Percentiles rank a stretch among this genome's conserved stretches.
Conservation (phyloP, 2,888 invertebrate genomes). For the Serrognathus titanus region DNA sequence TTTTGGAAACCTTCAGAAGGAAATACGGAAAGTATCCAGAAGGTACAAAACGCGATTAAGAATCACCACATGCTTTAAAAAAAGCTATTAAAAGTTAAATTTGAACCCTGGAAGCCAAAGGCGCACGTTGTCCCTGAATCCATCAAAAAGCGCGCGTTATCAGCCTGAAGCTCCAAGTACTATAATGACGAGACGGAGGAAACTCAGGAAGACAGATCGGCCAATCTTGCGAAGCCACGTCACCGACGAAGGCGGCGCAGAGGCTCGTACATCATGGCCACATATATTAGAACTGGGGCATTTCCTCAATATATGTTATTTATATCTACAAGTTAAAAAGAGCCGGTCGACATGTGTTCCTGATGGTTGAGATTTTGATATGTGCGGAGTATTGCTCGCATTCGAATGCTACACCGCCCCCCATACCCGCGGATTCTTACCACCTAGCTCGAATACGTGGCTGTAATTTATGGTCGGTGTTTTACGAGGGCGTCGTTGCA, state of each 20-base stretch:
- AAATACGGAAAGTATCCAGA: no score
- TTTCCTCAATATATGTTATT: constrained; percentile 36
- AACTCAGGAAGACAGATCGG: constrained; percentile 37
- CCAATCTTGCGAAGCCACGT: constrained; percentile 33
- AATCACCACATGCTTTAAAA: constrained; percentile 25
- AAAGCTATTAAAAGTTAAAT: constrained; percentile 35
- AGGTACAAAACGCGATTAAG: not conserved
- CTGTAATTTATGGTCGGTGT: constrained; percentile 16
- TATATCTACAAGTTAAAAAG: constrained; percentile 33
- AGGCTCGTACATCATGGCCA: constrained; percentile 31
- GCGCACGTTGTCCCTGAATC: constrained; percentile 28
- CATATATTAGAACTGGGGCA: constrained; percentile 29
- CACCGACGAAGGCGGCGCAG: constrained; percentile 25
- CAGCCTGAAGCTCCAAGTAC: constrained; percentile 29
- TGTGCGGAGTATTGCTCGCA: constrained; percentile 19
- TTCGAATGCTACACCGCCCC: constrained; percentile 12
- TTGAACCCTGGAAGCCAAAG: constrained; percentile 29
- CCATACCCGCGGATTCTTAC: not conserved
- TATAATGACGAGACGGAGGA: constrained; percentile 34
- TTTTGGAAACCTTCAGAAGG: no score
- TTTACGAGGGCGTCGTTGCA: constrained; percentile 1
- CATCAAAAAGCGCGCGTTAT: constrained; percentile 32
- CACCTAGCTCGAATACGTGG: constrained; percentile 7
- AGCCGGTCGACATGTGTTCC: constrained; percentile 32
- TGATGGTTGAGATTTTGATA: constrained; percentile 27